Evolutionary conservation across 2,797 vertebrate genomes (phyloP).

Genomic region (Varecia variegata): DNA sequence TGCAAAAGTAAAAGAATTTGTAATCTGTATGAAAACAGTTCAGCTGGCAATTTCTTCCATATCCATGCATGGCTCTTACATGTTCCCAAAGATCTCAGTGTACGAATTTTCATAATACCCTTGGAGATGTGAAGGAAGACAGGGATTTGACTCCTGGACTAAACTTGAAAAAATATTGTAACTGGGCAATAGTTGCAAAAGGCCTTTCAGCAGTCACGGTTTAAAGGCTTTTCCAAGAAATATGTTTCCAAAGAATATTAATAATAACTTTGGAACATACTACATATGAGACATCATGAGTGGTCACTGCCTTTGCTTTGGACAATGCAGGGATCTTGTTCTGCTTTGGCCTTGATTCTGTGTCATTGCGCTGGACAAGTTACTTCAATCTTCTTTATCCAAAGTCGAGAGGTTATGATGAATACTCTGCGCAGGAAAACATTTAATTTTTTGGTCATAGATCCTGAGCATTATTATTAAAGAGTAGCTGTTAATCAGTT

Average conservation of each 20-base stretch:
- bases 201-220: conserved; percentile 46
- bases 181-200: conserved; percentile 54
- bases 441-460: background rate
- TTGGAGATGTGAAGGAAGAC: conserved; percentile 43
- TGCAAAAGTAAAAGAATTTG: background rate
- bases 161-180: conserved; percentile 42
- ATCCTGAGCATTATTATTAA: background rate
- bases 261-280: conserved; percentile 54
- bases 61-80: background rate
- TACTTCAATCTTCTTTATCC: background rate
- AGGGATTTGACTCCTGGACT: conserved; percentile 52
- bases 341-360: background rate
- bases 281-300: background rate
- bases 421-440: background rate
- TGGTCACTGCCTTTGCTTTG: background rate
- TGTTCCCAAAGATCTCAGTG: background rate
- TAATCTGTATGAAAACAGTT: background rate
- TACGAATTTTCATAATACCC: background rate
- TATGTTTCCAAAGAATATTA: conserved; percentile 59
- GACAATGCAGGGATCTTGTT: background rate
- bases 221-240: conserved; percentile 67
- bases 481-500: background rate
- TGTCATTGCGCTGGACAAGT: background rate
- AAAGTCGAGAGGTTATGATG: background rate
- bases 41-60: background rate